Conservation (phyloP, 2,797 vertebrate species). For the Halcyon chelicuti region DNA sequence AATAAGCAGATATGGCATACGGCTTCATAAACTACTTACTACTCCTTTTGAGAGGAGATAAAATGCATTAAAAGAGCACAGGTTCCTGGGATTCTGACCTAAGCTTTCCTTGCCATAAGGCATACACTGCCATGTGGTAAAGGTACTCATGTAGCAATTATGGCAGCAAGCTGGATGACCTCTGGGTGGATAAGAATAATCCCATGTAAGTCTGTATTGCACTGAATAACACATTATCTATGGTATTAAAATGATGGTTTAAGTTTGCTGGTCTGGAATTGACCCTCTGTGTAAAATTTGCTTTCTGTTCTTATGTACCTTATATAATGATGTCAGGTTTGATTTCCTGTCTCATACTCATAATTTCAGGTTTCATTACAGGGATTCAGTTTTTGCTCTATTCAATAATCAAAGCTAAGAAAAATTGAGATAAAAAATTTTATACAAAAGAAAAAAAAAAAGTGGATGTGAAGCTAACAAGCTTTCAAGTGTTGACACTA, state of each 20-base stretch:
- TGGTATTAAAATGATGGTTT: background rate
- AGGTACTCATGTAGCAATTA: background rate
- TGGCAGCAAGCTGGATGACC: background rate
- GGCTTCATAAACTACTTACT: background rate
- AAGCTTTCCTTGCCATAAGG: background rate
- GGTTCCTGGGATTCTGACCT: background rate
- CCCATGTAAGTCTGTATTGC: background rate
- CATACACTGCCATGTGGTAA: background rate
- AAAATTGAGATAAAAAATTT: background rate
- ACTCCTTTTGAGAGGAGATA: background rate
- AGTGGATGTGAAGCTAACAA: background rate
- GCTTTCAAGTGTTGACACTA: background rate
- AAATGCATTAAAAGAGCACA: background rate
- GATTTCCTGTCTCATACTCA: slow-evolving; percentile 34
- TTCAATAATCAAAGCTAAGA: slow-evolving; percentile 16
- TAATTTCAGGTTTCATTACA: slow-evolving; percentile 41
- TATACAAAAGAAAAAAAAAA: background rate
- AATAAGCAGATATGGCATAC: background rate
- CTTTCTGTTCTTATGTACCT: background rate
- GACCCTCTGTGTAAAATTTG: background rate
- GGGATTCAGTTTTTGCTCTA: background rate
- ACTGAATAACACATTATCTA: background rate
- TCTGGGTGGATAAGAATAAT: background rate
- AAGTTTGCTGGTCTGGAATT: background rate
- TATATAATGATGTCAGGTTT: slow-evolving; percentile 15